phyloP scores from a whole-genome alignment of 2,888 invertebrate genomes.

The Euzetes globulus region DNA sequence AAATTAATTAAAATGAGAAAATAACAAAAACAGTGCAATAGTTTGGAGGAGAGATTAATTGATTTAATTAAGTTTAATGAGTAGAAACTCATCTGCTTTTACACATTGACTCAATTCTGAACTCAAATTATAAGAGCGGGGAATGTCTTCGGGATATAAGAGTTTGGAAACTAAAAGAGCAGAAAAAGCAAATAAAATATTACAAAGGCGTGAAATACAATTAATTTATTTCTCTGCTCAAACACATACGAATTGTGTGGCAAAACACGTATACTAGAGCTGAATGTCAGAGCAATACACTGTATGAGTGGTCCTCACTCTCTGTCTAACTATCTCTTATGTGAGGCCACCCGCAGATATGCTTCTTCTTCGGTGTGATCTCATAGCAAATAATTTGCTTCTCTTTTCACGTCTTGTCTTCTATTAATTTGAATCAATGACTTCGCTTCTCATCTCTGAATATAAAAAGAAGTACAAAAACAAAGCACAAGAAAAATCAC shows the following conservation, averaged over 20 bases:
- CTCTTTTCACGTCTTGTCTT: not conserved
- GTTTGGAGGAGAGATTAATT: not conserved
- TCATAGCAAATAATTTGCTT: conserved; percentile 13
- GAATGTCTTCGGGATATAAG: too few relatives aligned
- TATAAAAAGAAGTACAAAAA: not conserved
- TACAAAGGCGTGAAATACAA: conserved; percentile 24
- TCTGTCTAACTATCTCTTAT: not conserved
- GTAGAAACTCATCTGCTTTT: conserved; percentile 5
- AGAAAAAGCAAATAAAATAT: conserved; percentile 17
- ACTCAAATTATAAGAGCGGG: too few relatives aligned
- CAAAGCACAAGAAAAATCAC: not conserved
- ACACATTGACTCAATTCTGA: too few relatives aligned
- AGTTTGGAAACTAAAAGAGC: too few relatives aligned
- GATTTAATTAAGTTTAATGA: conserved; percentile 18
- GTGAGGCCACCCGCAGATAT: conserved; percentile 27
- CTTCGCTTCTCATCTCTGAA: not conserved
- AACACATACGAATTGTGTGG: conserved; percentile 14
- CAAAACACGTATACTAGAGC: not conserved
- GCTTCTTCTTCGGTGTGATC: conserved; percentile 17
- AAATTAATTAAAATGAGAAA: not conserved
- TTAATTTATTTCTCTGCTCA: conserved; percentile 21
- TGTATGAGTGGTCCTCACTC: not conserved
- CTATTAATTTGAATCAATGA: conserved; percentile 1
- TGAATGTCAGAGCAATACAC: not conserved
- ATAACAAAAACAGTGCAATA: not conserved